These are phyloP conservation scores for Amiota minor DNA, from an alignment of 2,888 invertebrate genomes.

Conservation along the genomic window DNA sequence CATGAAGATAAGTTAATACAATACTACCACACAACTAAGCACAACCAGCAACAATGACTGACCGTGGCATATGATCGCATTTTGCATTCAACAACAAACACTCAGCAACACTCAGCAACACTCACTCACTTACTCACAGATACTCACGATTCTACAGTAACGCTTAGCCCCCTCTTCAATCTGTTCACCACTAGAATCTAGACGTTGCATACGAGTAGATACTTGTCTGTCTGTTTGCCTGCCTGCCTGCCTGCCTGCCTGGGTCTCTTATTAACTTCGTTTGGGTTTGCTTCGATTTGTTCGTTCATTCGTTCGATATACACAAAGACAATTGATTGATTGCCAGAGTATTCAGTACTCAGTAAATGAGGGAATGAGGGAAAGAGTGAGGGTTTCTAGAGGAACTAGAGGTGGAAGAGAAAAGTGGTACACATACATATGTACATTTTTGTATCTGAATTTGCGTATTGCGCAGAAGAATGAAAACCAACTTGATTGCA, in stretches of 20 bases:
- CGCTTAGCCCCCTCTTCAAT: too few relatives aligned
- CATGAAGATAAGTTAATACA: conserved; percentile 24
- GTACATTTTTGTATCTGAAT: neutral
- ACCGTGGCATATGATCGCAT: conserved; percentile 27
- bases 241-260: conserved; percentile 31
- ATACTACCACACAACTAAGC: too few relatives aligned
- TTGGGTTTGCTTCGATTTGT: conserved; percentile 47
- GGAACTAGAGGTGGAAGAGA: too few relatives aligned
- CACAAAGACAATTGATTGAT: conserved; percentile 37
- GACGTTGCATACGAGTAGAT: too few relatives aligned
- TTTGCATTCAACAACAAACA: conserved; percentile 14
- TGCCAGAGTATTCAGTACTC: neutral
- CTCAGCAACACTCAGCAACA: neutral
- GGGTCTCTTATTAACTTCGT: conserved; percentile 44
- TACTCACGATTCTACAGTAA: too few relatives aligned
- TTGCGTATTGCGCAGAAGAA: conserved; percentile 33
- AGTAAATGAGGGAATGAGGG: too few relatives aligned
- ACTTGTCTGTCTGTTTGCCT: conserved; percentile 27
- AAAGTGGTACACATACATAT: too few relatives aligned
- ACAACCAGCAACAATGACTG: neutral
- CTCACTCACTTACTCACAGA: too few relatives aligned
- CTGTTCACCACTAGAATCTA: too few relatives aligned
- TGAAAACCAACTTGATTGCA: conserved; percentile 19
- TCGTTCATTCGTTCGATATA: conserved; percentile 32
- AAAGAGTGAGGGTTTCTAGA: too few relatives aligned